Evolutionary conservation across 2,797 vertebrate genomes (phyloP).

Genomic region (Aldrovandia affinis): DNA sequence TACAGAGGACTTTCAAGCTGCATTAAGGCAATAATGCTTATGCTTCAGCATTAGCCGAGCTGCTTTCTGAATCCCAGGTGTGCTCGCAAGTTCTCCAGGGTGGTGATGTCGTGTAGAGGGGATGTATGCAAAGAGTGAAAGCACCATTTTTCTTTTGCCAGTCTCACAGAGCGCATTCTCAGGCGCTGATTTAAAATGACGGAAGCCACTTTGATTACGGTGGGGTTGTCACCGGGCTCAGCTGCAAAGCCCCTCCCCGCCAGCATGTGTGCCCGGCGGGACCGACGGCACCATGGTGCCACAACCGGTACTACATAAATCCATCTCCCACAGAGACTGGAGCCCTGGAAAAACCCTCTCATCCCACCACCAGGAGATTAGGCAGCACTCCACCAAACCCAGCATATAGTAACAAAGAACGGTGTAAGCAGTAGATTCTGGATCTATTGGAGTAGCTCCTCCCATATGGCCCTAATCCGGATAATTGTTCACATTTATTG

Average conservation of each 20-base stretch:
- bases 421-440: background rate
- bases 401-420: background rate
- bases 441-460: background rate
- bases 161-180: background rate
- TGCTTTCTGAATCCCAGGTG: background rate
- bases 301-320: background rate
- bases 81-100: background rate
- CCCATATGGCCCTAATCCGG: background rate
- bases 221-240: constrained; percentile 17
- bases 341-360: background rate
- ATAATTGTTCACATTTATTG: background rate
- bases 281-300: background rate
- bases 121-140: background rate
- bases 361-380: background rate
- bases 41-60: background rate
- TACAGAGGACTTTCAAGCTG: background rate
- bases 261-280: background rate
- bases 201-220: constrained; percentile 13
- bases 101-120: background rate
- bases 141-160: background rate
- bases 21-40: background rate
- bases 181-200: constrained; percentile 24
- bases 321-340: background rate
- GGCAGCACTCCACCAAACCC: no score
- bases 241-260: background rate